Base-by-base conservation (phyloP, 2,797 vertebrate species). In the Brachyrhaphis roseni region DNA sequence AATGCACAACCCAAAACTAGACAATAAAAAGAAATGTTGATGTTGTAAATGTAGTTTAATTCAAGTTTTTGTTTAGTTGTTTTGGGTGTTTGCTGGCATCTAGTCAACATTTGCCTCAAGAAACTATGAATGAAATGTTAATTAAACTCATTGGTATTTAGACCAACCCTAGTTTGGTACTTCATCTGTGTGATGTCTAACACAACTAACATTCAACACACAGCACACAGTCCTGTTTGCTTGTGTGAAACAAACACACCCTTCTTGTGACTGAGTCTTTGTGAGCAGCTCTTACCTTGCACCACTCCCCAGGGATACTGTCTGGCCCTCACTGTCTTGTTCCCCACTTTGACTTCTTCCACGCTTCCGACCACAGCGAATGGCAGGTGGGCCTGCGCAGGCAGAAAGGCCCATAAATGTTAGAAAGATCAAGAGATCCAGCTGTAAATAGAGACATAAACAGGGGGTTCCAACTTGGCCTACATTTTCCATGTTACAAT, bases 301-400 rank as follows among this genome's bases (percentile, higher is more conserved):
- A 99, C 98, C 26, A 99, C 96, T 43, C 98, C 98, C 98, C 98
- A 99, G 0, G 98, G 98, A 91, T 99, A 99, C 94, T 99, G 98
- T 80, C 98, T 97, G 77, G 98, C 98, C 91, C 98, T 94, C 88
- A 99, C 98, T 47, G 97, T 96, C 93, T 99, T 99, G 95, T 99
- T 99, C 15, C 98, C 98, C 75, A 99, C 98, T 85, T 99, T 99
- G 82, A 99, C 97, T 92, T 99, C 98, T 89, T 99, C 98, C 0
- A 97, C 97, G 91, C 98, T 99, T 79, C 98, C 98, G 0, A 99
- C 98, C 83, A 99, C 98, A 1, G 98, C 98, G 0, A 99, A 99
- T 0, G 98, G 98, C 87, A 99, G 96, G 90, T 99, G 98, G 74
- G 98, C 98, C 98, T 99, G 88, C 2, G 62, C 31, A 82, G 51